Evolutionary conservation across 2,113 vertebrate species (phyloP).

Genomic region (Dicentrarchus labrax): DNA sequence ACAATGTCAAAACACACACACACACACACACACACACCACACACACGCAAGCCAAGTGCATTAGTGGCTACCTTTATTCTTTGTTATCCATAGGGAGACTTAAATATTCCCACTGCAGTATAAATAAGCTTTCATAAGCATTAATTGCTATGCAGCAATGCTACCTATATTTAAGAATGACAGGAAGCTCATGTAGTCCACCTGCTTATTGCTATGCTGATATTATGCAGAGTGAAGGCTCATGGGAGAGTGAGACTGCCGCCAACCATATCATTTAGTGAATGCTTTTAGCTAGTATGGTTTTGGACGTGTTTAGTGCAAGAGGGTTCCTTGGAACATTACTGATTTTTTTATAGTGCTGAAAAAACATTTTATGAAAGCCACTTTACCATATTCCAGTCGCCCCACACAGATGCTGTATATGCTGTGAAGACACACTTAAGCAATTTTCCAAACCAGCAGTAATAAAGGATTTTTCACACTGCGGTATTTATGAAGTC

Average conservation of each 20-base stretch:
- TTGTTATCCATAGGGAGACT: slow-evolving; percentile 29
- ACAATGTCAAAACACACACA: slow-evolving; percentile 37
- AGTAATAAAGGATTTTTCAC: too few species aligned
- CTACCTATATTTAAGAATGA: slow-evolving; percentile 14
- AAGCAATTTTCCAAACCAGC: too few species aligned
- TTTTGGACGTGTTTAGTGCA: slow-evolving; percentile 4
- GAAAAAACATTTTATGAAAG: slow-evolving; percentile 6
- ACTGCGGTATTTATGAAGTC: too few species aligned
- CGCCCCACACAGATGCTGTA: neutral
- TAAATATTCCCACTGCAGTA: slow-evolving; percentile 44
- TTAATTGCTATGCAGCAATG: slow-evolving; percentile 38
- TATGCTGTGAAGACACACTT: neutral
- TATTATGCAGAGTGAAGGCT: slow-evolving; percentile 27
- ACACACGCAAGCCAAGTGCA: neutral
- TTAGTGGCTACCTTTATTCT: slow-evolving; percentile 12
- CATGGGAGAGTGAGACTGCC: slow-evolving; percentile 12
- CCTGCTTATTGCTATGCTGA: slow-evolving; percentile 43
- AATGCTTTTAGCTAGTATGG: slow-evolving; percentile 23
- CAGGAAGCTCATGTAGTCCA: slow-evolving; percentile 11
- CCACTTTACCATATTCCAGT: too few species aligned
- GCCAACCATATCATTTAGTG: slow-evolving; percentile 41
- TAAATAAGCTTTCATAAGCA: slow-evolving; percentile 44
- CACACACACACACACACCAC: too few species aligned
- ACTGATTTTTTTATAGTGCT: slow-evolving; percentile 13
- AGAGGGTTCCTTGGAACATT: neutral